Percentiles rank a stretch among this genome's conserved stretches.
These are phyloP conservation scores for Hypena proboscidalis DNA, from an alignment of 2,888 invertebrate species.

Conservation along the genomic window DNA sequence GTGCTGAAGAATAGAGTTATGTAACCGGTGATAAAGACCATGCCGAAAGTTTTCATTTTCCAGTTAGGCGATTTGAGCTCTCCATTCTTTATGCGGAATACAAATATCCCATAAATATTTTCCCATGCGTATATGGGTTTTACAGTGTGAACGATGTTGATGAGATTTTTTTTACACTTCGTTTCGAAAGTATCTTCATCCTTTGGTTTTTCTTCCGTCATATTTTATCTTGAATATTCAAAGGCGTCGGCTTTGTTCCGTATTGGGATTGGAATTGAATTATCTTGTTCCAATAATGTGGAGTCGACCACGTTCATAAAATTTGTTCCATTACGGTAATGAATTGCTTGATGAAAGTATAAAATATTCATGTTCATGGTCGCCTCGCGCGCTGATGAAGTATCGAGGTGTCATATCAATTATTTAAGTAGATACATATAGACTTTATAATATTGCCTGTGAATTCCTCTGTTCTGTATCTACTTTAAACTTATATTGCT, in stretches of 20 bases:
- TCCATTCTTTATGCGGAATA: constrained; percentile 46
- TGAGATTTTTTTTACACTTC: constrained; percentile 23
- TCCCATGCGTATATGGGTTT: constrained; percentile 50
- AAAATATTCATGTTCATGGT: constrained; percentile 27
- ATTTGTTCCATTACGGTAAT: constrained; percentile 35
- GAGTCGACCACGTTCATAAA: constrained; percentile 3
- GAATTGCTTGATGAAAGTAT: constrained; percentile 27
- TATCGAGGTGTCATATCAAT: constrained; percentile 7
- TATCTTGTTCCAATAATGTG: neutral
- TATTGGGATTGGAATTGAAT: constrained; percentile 5
- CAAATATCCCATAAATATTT: constrained; percentile 55
- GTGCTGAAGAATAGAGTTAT: constrained; percentile 29
- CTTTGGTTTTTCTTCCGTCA: constrained; percentile 20
- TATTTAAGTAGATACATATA: neutral
- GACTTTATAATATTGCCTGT: neutral
- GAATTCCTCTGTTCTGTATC: too few species aligned
- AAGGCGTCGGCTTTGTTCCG: constrained; percentile 5
- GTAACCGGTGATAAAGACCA: constrained; percentile 30
- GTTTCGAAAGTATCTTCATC: constrained; percentile 13
- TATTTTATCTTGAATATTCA: constrained; percentile 1
- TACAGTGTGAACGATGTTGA: constrained; percentile 36
- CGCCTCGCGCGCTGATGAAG: constrained; percentile 8
- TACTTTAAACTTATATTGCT: too few species aligned
- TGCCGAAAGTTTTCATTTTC: constrained; percentile 47
- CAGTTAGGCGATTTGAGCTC: constrained; percentile 40